Evolutionary conservation across 2,113 vertebrate species (phyloP).

Genomic region (Oreochromis tanganicae): DNA sequence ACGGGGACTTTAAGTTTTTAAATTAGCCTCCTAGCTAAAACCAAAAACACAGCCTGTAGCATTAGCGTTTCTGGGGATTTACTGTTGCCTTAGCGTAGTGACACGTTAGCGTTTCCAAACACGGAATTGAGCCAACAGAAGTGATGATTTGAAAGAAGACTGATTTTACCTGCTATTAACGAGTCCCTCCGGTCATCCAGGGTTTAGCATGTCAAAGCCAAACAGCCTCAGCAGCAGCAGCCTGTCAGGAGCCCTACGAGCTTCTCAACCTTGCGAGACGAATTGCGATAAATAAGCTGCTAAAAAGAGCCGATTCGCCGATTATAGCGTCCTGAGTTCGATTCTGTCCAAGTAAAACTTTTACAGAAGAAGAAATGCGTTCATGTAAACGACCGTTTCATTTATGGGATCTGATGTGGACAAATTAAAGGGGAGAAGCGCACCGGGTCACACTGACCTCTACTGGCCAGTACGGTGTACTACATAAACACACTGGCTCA

Average conservation of each 20-base stretch:
- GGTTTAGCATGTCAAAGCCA: constrained; percentile 3
- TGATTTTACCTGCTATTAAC: neutral
- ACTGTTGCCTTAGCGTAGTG: neutral
- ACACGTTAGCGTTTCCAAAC: neutral
- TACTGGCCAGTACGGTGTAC: neutral
- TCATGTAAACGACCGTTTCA: neutral
- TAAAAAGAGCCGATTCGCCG: neutral
- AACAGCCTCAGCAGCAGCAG: neutral
- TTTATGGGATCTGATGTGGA: neutral
- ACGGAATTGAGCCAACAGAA: neutral
- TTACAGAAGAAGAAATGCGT: neutral
- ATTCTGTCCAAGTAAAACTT: neutral
- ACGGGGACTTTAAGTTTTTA: neutral
- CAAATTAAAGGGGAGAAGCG: neutral
- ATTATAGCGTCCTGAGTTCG: rapidly evolving
- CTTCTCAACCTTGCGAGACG: neutral
- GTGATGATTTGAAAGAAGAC: rapidly evolving
- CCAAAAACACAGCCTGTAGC: neutral
- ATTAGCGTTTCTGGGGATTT: neutral
- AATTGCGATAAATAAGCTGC: neutral
- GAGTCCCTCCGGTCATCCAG: constrained; percentile 7
- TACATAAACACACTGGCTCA: neutral
- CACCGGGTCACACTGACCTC: neutral
- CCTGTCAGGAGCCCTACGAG: neutral
- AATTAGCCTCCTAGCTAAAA: neutral